Conservation (phyloP, 2,797 vertebrate species). For the Typhlichthys subterraneus region DNA sequence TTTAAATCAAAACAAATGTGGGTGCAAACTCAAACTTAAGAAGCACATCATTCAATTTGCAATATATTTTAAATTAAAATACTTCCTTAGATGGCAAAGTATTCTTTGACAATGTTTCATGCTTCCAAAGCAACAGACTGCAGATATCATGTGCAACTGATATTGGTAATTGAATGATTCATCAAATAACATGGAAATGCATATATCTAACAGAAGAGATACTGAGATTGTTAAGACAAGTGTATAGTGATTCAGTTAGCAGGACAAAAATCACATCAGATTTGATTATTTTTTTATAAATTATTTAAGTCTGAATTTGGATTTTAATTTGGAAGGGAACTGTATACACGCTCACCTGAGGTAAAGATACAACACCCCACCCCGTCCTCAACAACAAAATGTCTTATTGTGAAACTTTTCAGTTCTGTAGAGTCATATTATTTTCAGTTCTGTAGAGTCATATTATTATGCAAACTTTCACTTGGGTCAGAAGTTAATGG, state of each 20-base stretch:
- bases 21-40: too few relatives aligned
- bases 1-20: too few relatives aligned
- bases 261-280: slow-evolving; percentile 1
- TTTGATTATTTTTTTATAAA: too few relatives aligned
- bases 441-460: neutral
- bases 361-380: slow-evolving; percentile 46
- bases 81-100: neutral
- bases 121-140: neutral
- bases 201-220: too few relatives aligned
- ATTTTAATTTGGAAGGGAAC: neutral
- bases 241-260: neutral
- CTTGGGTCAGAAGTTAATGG: neutral
- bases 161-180: neutral
- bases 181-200: neutral
- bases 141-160: neutral
- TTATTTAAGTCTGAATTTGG: too few relatives aligned
- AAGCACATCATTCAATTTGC: neutral
- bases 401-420: slow-evolving; percentile 19
- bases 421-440: neutral
- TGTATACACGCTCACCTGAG: slow-evolving; percentile 55
- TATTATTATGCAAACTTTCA: neutral
- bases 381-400: slow-evolving; percentile 39
- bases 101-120: too few relatives aligned
- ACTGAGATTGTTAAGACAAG: neutral
- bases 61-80: neutral